These are phyloP conservation scores for Thysanoteuthis rhombus DNA, from an alignment of 2,888 invertebrate species.

Conservation along the genomic window DNA sequence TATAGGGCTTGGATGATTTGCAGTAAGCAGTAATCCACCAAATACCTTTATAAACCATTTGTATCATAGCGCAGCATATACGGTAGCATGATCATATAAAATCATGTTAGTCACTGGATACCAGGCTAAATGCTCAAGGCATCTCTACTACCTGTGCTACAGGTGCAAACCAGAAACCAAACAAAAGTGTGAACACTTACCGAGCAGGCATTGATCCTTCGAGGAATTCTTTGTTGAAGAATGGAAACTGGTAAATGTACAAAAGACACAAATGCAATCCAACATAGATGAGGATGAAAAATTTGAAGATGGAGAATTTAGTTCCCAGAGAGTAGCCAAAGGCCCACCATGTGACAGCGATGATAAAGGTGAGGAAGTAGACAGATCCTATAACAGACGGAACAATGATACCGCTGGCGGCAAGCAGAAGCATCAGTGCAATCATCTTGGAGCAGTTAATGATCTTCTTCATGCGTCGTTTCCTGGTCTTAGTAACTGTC, in stretches of 20 bases:
- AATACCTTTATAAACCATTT: no score
- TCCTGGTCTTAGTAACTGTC: constrained; percentile 38
- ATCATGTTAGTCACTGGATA: not conserved
- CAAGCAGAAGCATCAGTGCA: constrained; percentile 54
- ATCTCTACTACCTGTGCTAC: not conserved
- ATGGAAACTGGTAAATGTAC: constrained; percentile 85
- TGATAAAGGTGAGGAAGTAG: constrained; percentile 87
- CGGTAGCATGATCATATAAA: no score
- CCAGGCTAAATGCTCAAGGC: not conserved
- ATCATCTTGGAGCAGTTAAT: constrained; percentile 55
- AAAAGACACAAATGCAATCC: constrained; percentile 79
- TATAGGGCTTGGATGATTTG: no score
- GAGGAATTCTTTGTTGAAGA: constrained; percentile 79
- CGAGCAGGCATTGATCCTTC: constrained; percentile 79
- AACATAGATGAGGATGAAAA: constrained; percentile 74
- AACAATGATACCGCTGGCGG: constrained; percentile 75
- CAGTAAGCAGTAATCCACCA: no score
- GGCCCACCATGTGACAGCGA: constrained; percentile 78
- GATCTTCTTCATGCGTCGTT: constrained; percentile 40
- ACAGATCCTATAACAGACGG: constrained; percentile 86
- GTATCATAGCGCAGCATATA: no score
- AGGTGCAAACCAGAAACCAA: not conserved
- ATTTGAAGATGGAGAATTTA: constrained; percentile 75
- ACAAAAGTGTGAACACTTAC: constrained; percentile 68
- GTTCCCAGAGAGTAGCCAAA: constrained; percentile 80